These are phyloP conservation scores for Spea multiplicata DNA, from an alignment of 2,113 vertebrate genomes.

Conservation along the genomic window DNA sequence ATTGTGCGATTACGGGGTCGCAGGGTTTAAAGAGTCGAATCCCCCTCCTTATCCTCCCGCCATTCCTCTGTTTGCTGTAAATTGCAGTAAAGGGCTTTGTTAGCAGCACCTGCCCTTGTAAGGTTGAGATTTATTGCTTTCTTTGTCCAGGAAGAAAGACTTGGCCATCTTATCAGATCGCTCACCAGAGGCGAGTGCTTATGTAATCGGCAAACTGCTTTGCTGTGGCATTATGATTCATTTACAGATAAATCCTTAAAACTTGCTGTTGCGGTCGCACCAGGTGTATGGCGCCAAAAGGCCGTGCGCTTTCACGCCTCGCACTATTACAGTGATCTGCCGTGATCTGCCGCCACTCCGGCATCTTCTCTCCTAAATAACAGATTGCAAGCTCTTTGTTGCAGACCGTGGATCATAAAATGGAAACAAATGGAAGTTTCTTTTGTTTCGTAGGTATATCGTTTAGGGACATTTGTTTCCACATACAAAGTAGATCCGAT, in stretches of 20 bases:
- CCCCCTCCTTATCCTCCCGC: not conserved
- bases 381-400: no score
- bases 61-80: slow-evolving; percentile 57
- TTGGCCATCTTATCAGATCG: slow-evolving; percentile 71
- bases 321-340: no score
- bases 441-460: no score
- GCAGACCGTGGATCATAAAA: no score
- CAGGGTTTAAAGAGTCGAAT: not conserved
- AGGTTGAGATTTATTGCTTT: slow-evolving; percentile 73
- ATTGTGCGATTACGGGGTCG: not conserved
- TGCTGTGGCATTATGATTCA: slow-evolving; percentile 65
- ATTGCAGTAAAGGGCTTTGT: slow-evolving; percentile 70
- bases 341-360: no score
- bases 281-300: slow-evolving; percentile 44
- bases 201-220: slow-evolving; percentile 72
- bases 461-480: no score
- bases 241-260: slow-evolving; percentile 68
- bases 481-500: no score
- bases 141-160: slow-evolving; percentile 71
- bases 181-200: slow-evolving; percentile 69
- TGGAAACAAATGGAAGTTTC: no score
- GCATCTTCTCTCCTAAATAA: no score
- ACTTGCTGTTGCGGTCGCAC: slow-evolving; percentile 66
- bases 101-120: slow-evolving; percentile 63
- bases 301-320: no score